These are phyloP conservation scores for Piaya cayana DNA, from an alignment of 2,113 vertebrate species.

Conservation along the genomic window DNA sequence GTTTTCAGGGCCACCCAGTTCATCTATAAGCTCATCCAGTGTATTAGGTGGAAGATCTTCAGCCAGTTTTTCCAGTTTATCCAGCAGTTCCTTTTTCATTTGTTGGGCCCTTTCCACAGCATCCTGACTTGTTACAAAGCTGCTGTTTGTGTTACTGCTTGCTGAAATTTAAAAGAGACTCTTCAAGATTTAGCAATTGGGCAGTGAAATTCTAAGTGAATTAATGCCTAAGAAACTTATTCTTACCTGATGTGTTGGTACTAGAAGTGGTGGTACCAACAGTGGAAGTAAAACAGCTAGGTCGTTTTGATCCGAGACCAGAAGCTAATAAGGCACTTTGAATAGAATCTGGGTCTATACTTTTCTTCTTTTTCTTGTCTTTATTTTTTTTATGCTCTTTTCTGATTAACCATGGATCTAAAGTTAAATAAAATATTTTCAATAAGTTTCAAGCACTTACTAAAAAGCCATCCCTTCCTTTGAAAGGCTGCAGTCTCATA, in stretches of 20 bases:
- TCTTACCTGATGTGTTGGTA: conserved; percentile 74
- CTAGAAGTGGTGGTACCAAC: conserved; percentile 76
- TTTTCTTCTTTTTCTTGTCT: conserved; percentile 92
- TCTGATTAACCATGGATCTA: conserved; percentile 97
- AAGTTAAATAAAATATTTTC: neutral
- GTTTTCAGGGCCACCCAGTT: conserved; percentile 95
- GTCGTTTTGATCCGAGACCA: conserved; percentile 91
- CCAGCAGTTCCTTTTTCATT: conserved; percentile 93
- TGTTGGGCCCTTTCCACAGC: conserved; percentile 94
- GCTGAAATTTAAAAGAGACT: conserved; percentile 66
- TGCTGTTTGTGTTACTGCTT: conserved; percentile 83
- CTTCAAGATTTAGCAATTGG: no score
- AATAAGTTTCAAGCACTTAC: neutral
- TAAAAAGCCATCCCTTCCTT: neutral
- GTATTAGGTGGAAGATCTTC: conserved; percentile 95
- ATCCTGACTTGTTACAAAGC: conserved; percentile 93
- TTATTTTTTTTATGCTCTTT: conserved; percentile 96
- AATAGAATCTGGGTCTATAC: conserved; percentile 97
- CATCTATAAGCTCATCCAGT: conserved; percentile 95
- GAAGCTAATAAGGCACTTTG: conserved; percentile 99
- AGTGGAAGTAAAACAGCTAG: conserved; percentile 86
- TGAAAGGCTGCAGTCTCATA: neutral
- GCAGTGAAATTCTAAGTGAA: no score
- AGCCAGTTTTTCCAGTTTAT: conserved; percentile 89
- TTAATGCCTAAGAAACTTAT: neutral